These are phyloP conservation scores for Stenoptilia bipunctidactyla DNA, from an alignment of 2,888 invertebrate species.

Conservation along the genomic window DNA sequence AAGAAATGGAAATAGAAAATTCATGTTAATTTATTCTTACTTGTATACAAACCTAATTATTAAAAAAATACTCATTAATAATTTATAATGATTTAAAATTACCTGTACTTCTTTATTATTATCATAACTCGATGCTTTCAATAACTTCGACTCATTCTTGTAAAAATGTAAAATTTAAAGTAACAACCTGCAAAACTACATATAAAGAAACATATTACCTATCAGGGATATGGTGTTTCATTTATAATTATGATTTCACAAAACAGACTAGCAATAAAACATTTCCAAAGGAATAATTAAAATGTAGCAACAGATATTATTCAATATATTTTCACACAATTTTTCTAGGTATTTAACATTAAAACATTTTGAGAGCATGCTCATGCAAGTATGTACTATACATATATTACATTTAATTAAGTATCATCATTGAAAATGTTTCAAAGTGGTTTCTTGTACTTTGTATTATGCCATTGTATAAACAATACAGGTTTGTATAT, in stretches of 20 bases:
- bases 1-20: constrained; percentile 28
- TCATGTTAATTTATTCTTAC: constrained; percentile 45
- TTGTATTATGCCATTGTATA: no score
- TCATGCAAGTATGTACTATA: no score
- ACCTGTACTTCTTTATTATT: constrained; percentile 61
- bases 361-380: no score
- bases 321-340: no score
- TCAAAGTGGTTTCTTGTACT: no score
- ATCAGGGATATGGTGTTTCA: not conserved
- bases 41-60: constrained; percentile 46
- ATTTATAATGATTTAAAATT: constrained; percentile 49
- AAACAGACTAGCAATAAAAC: no score
- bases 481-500: no score
- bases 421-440: no score
- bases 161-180: constrained; percentile 2
- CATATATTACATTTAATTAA: no score
- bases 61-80: constrained; percentile 53
- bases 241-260: not conserved
- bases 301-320: no score
- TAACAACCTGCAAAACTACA: not conserved
- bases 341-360: no score
- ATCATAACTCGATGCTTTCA: constrained; percentile 62
- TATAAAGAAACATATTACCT: not conserved
- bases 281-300: no score
- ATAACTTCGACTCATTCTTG: constrained; percentile 37